Conservation (phyloP, 2,888 invertebrate genomes). For the Balanococcus diminutus region DNA sequence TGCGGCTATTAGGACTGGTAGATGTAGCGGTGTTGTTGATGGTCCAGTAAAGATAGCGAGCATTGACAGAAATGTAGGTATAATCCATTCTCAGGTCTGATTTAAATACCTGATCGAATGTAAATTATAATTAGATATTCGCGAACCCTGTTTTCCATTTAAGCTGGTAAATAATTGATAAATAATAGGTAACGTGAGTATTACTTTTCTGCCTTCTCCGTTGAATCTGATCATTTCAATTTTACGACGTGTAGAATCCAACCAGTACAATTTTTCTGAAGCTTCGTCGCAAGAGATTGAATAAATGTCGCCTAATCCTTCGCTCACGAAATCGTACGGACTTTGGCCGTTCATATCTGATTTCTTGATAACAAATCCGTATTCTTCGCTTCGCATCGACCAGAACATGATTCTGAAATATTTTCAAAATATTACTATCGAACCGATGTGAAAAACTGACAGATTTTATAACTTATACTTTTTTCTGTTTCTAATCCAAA, state of each 20-base stretch:
- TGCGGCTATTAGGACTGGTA: background rate
- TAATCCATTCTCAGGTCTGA: background rate
- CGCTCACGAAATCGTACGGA: background rate
- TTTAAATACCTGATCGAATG: conserved; percentile 1
- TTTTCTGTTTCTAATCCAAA: too few species aligned
- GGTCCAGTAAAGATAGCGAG: background rate
- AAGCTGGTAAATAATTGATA: too few species aligned
- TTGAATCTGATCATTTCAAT: background rate
- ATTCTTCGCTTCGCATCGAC: background rate
- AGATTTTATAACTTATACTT: too few species aligned
- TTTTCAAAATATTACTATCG: too few species aligned
- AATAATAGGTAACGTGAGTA: background rate
- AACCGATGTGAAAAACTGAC: too few species aligned
- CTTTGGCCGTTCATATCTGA: background rate
- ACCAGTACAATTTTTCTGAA: conserved; percentile 12
- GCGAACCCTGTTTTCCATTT: too few species aligned
- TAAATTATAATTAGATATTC: too few species aligned
- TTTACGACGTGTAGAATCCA: background rate
- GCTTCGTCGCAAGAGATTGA: background rate
- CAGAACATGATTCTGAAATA: background rate
- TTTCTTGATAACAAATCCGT: background rate
- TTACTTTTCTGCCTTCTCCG: conserved; percentile 16
- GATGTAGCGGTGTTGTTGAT: background rate
- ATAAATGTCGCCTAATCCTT: background rate
- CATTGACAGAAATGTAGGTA: background rate